Percentiles rank a stretch among this genome's conserved stretches.
phyloP scores from a whole-genome alignment of 2,888 invertebrate genomes.

The Eudemis profundana region DNA sequence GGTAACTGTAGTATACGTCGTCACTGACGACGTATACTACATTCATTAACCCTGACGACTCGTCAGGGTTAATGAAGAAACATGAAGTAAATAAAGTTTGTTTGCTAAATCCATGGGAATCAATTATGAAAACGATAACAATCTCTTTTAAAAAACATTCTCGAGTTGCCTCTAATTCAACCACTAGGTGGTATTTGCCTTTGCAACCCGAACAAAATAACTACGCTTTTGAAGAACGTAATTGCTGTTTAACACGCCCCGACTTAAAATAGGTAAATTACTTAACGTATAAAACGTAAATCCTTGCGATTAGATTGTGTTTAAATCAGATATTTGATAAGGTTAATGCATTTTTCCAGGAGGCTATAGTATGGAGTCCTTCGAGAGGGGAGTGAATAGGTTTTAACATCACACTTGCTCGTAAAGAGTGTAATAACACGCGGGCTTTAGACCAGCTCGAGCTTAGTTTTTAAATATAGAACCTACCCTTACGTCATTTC shows the following conservation, averaged over 20 bases:
- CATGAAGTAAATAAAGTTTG: too few species aligned
- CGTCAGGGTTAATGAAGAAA: too few species aligned
- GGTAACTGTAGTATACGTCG: too few species aligned
- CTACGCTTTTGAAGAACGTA: conserved; percentile 27
- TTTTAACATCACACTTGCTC: too few species aligned
- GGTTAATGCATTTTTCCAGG: neutral
- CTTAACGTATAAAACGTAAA: conserved; percentile 9
- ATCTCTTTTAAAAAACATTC: conserved; percentile 23
- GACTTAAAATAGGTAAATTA: conserved; percentile 22
- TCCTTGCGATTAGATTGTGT: conserved; percentile 15
- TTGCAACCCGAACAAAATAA: conserved; percentile 38
- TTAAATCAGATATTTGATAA: neutral
- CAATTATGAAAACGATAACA: conserved; percentile 29
- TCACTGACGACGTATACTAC: too few species aligned
- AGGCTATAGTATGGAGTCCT: too few species aligned
- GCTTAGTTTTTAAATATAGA: too few species aligned
- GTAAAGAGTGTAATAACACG: too few species aligned
- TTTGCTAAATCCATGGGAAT: neutral
- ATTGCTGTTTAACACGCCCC: conserved; percentile 38
- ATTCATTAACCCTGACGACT: too few species aligned
- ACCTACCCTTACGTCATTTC: too few species aligned
- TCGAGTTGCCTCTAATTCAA: conserved; percentile 33
- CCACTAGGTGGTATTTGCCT: conserved; percentile 35
- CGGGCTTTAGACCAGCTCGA: too few species aligned
- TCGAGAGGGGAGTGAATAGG: too few species aligned